Conservation (phyloP, 2,888 invertebrate species). For the Trypoxylon attenuatum region DNA sequence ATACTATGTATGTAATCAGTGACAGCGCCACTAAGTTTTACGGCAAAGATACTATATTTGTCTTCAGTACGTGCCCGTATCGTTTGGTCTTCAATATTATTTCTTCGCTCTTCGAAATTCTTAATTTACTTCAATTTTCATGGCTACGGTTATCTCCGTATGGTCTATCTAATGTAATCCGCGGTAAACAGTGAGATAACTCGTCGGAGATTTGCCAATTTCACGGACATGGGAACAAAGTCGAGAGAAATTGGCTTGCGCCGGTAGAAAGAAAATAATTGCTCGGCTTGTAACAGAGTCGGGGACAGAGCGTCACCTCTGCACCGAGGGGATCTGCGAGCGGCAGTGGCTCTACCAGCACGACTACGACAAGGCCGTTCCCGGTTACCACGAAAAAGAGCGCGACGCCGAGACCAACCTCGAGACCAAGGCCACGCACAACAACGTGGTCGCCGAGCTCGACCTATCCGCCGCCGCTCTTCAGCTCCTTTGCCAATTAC, state of each 20-base stretch:
- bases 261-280: constrained; percentile 39
- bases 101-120: too few relatives aligned
- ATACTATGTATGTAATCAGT: too few relatives aligned
- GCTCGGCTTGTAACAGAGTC: constrained; percentile 70
- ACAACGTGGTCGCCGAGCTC: constrained; percentile 67
- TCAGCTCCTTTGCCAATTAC: constrained; percentile 63
- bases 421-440: constrained; percentile 71
- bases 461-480: constrained; percentile 71
- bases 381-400: constrained; percentile 27
- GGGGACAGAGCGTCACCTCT: constrained; percentile 28
- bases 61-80: too few relatives aligned
- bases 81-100: too few relatives aligned
- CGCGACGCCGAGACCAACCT: constrained; percentile 46
- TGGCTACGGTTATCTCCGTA: too few relatives aligned
- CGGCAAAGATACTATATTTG: too few relatives aligned
- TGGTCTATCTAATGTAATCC: too few relatives aligned
- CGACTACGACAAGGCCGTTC: constrained; percentile 31
- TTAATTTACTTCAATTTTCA: too few relatives aligned
- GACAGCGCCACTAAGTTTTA: too few relatives aligned
- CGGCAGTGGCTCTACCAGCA: constrained; percentile 29
- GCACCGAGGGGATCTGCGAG: constrained; percentile 27
- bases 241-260: neutral
- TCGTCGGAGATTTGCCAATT: too few relatives aligned
- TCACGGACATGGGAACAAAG: too few relatives aligned
- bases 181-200: neutral